phyloP scores from a whole-genome alignment of 30 jellyfish, hydroid and myxozoan genomes.

The Aurelia aurita complex sp. Pacific region DNA sequence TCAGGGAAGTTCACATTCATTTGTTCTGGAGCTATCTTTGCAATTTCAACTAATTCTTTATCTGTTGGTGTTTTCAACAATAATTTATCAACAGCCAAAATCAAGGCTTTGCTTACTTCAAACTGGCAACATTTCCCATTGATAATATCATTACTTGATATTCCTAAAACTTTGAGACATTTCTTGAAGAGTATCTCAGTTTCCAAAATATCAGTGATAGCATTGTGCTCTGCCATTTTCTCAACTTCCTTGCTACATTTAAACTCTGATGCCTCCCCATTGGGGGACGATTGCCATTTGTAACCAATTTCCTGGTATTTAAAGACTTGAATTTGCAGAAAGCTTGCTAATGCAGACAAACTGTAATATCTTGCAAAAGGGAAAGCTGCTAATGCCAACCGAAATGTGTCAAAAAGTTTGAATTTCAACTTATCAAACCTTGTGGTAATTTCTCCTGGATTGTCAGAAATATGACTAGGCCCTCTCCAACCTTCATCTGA shows the following conservation, averaged over 20 bases:
- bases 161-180: constrained; percentile 1
- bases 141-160: constrained; percentile 3
- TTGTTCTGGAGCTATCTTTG: constrained; percentile 27
- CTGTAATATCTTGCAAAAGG: constrained; percentile 15
- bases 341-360: constrained; percentile 9
- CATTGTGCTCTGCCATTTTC: constrained; percentile 43
- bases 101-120: constrained; percentile 2
- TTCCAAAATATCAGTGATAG: constrained; percentile 41
- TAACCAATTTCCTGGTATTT: constrained; percentile 9
- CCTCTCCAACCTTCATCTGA: constrained; percentile 54
- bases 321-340: neutral
- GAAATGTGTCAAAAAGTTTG: constrained; percentile 38
- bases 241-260: neutral
- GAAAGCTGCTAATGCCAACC: constrained; percentile 39
- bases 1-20: constrained; percentile 45
- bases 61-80: constrained; percentile 26
- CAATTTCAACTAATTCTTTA: constrained; percentile 14
- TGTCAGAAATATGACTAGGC: neutral
- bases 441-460: neutral
- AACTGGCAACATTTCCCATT: constrained; percentile 18
- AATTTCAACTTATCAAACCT: constrained; percentile 22
- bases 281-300: constrained; percentile 8
- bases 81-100: constrained; percentile 12
- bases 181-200: constrained; percentile 18
- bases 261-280: neutral